Percentiles rank a stretch among this genome's conserved stretches.
These are phyloP conservation scores for Tachypleus tridentatus DNA, from an alignment of 1,140 invertebrate species.

Conservation along the genomic window DNA sequence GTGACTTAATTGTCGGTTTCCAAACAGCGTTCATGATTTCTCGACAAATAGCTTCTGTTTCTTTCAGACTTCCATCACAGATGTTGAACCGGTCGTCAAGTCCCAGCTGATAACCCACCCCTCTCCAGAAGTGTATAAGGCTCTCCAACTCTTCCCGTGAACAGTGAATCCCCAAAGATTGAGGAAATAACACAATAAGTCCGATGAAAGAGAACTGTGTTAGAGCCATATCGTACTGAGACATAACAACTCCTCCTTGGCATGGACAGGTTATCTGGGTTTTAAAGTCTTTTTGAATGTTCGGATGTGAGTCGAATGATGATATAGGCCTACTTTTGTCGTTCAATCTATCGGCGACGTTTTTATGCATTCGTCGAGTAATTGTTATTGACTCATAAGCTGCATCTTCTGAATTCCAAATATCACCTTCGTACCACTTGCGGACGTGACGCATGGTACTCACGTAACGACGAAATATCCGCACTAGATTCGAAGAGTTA, in stretches of 20 bases:
- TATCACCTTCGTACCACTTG: slow-evolving; percentile 54
- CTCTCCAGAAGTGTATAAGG: slow-evolving; percentile 71
- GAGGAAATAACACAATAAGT: slow-evolving; percentile 26
- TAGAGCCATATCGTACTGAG: slow-evolving; percentile 31
- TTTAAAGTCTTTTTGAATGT: too few relatives aligned
- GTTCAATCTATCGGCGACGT: slow-evolving; percentile 1
- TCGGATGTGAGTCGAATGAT: too few relatives aligned
- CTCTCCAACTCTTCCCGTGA: slow-evolving; percentile 49
- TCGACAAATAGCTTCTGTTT: slow-evolving; percentile 32
- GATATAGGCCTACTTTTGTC: too few relatives aligned
- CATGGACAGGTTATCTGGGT: too few relatives aligned
- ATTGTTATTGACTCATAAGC: slow-evolving; percentile 34
- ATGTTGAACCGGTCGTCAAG: slow-evolving; percentile 61
- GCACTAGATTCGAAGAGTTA: slow-evolving; percentile 35
- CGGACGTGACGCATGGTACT: slow-evolving; percentile 55
- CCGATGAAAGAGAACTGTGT: slow-evolving; percentile 32
- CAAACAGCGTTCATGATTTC: slow-evolving; percentile 28
- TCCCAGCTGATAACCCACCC: slow-evolving; percentile 64
- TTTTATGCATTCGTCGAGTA: slow-evolving; percentile 12
- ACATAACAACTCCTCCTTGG: slow-evolving; percentile 14
- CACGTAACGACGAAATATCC: slow-evolving; percentile 60
- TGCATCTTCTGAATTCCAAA: slow-evolving; percentile 35
- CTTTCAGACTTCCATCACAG: slow-evolving; percentile 37
- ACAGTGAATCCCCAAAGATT: slow-evolving; percentile 13
- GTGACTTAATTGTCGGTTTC: slow-evolving; percentile 6